Evolutionary conservation across 2,888 invertebrate genomes (phyloP).

Genomic region (Xanthia icteritia): DNA sequence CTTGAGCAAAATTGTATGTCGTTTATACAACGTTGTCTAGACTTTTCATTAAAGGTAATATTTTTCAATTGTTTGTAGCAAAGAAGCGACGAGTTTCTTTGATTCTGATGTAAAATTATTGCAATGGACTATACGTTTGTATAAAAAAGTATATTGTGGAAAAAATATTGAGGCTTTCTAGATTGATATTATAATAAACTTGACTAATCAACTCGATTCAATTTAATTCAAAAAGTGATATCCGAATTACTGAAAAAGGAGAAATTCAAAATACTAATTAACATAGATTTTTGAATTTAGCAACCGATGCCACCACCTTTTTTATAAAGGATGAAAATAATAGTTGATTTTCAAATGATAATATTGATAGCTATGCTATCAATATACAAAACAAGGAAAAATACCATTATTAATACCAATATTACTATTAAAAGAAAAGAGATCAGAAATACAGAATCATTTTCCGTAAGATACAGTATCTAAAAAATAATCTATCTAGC

Average conservation of each 20-base stretch:
- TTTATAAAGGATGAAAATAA: not conserved
- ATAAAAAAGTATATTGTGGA: not conserved
- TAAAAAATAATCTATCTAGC: constrained; percentile 27
- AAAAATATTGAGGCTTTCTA: not conserved
- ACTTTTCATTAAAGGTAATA: constrained; percentile 50
- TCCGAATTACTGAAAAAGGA: not conserved
- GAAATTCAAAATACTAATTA: not conserved
- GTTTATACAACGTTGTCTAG: constrained; percentile 42
- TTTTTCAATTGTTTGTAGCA: constrained; percentile 22
- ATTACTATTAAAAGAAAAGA: not conserved
- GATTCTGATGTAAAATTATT: not conserved
- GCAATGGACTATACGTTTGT: not conserved
- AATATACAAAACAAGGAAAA: not conserved
- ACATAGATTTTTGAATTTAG: not conserved
- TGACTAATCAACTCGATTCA: not conserved
- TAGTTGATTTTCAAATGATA: constrained; percentile 13
- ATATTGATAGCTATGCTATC: constrained; percentile 9
- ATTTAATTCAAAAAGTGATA: not conserved
- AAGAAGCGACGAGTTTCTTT: constrained; percentile 5
- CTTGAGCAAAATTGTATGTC: constrained; percentile 32
- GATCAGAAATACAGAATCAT: constrained; percentile 1
- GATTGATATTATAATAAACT: not conserved
- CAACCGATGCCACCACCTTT: not conserved
- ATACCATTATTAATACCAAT: not conserved
- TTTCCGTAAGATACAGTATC: constrained; percentile 15